These are phyloP conservation scores for Acanthopagrus latus DNA, from an alignment of 2,797 vertebrate genomes.

Conservation along the genomic window DNA sequence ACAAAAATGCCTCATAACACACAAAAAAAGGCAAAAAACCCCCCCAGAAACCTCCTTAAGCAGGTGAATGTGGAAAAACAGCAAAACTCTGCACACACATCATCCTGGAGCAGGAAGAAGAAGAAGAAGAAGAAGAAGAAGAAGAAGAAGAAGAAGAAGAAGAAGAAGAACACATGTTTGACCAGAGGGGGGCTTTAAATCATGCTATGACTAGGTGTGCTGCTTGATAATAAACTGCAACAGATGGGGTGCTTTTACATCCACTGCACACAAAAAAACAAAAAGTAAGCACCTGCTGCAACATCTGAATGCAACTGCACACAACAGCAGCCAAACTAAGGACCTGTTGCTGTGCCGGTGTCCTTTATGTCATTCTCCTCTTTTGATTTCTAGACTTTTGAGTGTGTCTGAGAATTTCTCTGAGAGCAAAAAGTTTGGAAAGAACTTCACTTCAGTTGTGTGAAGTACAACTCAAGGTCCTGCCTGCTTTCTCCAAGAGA, in stretches of 20 bases:
- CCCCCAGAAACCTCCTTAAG: no score
- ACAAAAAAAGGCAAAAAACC: no score
- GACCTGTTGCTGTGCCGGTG: constrained; percentile 38
- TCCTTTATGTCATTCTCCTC: background rate
- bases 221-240: background rate
- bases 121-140: no score
- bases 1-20: no score
- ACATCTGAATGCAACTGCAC: background rate
- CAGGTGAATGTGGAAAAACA: no score
- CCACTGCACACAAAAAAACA: background rate
- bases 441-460: constrained; percentile 1
- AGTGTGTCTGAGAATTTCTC: background rate
- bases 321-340: background rate
- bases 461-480: background rate
- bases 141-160: no score
- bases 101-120: no score
- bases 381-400: background rate
- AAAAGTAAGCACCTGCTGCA: background rate
- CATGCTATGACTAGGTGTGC: background rate
- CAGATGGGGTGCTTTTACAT: background rate
- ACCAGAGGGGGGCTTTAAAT: background rate
- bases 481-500: constrained; percentile 5
- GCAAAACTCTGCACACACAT: no score
- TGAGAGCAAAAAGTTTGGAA: background rate
- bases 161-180: no score